Conservation (phyloP, 2,888 invertebrate species). For the Dasysyrphus albostriatus region DNA sequence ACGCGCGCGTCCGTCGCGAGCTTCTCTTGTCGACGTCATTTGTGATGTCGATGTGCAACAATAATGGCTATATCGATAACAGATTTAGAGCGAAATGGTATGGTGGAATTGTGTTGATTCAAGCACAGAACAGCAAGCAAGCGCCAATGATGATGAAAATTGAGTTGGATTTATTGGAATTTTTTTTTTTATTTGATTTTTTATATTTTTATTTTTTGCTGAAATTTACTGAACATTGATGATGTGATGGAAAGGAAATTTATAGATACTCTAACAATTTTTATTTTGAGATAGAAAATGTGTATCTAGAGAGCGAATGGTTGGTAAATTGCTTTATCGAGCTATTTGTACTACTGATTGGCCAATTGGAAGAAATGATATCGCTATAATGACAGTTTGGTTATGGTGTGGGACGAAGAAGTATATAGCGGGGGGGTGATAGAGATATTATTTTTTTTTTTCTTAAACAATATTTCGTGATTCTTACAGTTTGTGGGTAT, state of each 20-base stretch:
- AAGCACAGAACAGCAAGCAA: slow-evolving; percentile 12
- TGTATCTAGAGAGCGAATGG: slow-evolving; percentile 17
- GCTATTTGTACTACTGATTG: slow-evolving; percentile 53
- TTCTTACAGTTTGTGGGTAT: slow-evolving; percentile 75
- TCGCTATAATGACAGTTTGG: slow-evolving; percentile 42
- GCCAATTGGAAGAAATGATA: slow-evolving; percentile 65
- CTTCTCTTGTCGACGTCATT: slow-evolving; percentile 31
- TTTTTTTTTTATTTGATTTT: slow-evolving; percentile 29
- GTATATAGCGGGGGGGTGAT: neutral
- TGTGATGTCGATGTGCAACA: slow-evolving; percentile 60
- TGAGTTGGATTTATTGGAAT: slow-evolving; percentile 73
- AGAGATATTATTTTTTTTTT: slow-evolving; percentile 46
- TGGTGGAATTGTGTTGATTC: slow-evolving; percentile 22
- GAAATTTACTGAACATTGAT: neutral
- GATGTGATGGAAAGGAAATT: slow-evolving; percentile 8
- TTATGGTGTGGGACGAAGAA: neutral
- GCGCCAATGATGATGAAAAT: slow-evolving; percentile 70
- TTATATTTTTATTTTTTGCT: neutral
- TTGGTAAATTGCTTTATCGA: slow-evolving; percentile 34
- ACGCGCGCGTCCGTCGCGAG: neutral
- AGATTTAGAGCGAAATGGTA: slow-evolving; percentile 7
- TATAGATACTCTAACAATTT: slow-evolving; percentile 5
- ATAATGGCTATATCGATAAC: slow-evolving; percentile 51
- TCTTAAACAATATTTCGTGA: slow-evolving; percentile 70
- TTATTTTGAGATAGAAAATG: slow-evolving; percentile 33